These are phyloP conservation scores for Sitodiplosis mosellana DNA, from an alignment of 1,140 invertebrate species.

Conservation along the genomic window DNA sequence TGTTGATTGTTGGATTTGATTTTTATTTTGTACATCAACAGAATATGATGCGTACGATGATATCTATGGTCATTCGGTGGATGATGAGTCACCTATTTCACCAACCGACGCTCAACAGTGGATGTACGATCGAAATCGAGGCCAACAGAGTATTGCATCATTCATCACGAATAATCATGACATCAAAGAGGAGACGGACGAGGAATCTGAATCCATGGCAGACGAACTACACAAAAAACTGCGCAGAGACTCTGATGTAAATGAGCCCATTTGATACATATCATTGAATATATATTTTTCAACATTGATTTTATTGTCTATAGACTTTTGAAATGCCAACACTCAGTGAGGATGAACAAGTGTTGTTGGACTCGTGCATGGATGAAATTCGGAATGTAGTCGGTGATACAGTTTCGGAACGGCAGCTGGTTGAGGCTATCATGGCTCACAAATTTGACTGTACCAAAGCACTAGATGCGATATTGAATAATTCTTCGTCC, in stretches of 20 bases:
- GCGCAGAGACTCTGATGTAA: slow-evolving; percentile 15
- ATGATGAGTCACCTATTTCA: slow-evolving; percentile 77
- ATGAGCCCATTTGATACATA: neutral
- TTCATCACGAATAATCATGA: slow-evolving; percentile 49
- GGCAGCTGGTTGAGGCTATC: slow-evolving; percentile 42
- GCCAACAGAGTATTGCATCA: slow-evolving; percentile 46
- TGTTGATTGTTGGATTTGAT: slow-evolving; percentile 1
- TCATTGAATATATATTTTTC: neutral
- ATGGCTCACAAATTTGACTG: slow-evolving; percentile 50
- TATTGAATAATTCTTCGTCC: slow-evolving; percentile 32
- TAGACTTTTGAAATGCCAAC: slow-evolving; percentile 26
- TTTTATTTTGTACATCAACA: slow-evolving; percentile 19
- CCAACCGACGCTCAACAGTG: slow-evolving; percentile 71
- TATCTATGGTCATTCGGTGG: slow-evolving; percentile 81
- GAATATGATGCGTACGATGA: slow-evolving; percentile 84
- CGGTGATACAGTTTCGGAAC: slow-evolving; percentile 53
- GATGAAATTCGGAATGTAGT: slow-evolving; percentile 65
- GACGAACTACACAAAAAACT: slow-evolving; percentile 14
- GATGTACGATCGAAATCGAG: slow-evolving; percentile 57
- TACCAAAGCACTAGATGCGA: slow-evolving; percentile 47
- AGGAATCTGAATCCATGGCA: slow-evolving; percentile 24
- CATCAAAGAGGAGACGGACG: slow-evolving; percentile 53
- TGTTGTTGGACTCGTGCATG: slow-evolving; percentile 61
- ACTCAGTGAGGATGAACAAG: slow-evolving; percentile 45
- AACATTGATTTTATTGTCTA: slow-evolving; percentile 1